Evolutionary conservation across 2,888 invertebrate species (phyloP).

Genomic region (Phaedon cochleariae): DNA sequence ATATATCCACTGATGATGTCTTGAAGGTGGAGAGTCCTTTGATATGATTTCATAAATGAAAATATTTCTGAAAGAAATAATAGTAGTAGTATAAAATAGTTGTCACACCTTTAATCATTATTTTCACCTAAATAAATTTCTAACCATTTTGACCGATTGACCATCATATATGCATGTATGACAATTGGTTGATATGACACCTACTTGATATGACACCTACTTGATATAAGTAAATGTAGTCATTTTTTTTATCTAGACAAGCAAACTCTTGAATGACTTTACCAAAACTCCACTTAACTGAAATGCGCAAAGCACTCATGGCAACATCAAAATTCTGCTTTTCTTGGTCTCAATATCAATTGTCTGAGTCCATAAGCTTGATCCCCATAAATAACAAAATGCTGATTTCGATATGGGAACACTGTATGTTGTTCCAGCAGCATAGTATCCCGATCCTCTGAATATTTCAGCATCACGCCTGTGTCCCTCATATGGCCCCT

Average conservation of each 20-base stretch:
- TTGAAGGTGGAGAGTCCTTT: too few relatives aligned
- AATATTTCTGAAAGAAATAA: too few relatives aligned
- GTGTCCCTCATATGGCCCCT: conserved; percentile 32
- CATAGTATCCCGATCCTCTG: conserved; percentile 34
- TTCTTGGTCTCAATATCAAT: conserved; percentile 23
- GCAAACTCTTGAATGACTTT: conserved; percentile 37
- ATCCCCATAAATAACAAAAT: conserved; percentile 40
- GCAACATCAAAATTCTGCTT: conserved; percentile 16
- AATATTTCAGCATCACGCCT: conserved; percentile 43
- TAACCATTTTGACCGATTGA: conserved; percentile 24
- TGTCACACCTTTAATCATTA: too few relatives aligned
- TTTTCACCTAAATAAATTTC: conserved; percentile 25
- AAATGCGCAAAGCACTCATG: neutral
- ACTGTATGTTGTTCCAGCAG: conserved; percentile 23
- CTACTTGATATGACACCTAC: conserved; percentile 26
- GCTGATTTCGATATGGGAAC: conserved; percentile 23
- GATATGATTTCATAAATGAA: too few relatives aligned
- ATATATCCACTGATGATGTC: too few relatives aligned
- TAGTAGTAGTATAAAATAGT: too few relatives aligned
- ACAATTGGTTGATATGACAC: conserved; percentile 30
- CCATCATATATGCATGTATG: conserved; percentile 34
- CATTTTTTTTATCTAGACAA: conserved; percentile 40
- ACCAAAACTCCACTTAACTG: conserved; percentile 40
- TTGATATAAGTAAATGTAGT: conserved; percentile 31
- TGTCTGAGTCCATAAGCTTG: conserved; percentile 36